These are phyloP conservation scores for Archips crataeganus DNA, from an alignment of 2,888 invertebrate species.

Conservation along the genomic window DNA sequence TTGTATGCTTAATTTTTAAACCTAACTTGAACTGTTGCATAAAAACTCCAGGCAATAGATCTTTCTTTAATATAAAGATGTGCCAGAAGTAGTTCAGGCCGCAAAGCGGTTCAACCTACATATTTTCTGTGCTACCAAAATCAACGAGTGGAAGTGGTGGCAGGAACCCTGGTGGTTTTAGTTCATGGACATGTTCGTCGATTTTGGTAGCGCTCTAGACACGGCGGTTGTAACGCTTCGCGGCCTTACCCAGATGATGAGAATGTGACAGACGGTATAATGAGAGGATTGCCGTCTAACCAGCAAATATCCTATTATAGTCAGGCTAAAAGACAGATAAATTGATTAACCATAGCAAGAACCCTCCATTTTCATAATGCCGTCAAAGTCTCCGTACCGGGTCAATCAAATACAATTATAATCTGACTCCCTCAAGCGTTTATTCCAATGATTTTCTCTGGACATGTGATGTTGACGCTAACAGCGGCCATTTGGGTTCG, in stretches of 20 bases:
- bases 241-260: neutral
- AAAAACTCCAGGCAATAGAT: neutral
- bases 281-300: neutral
- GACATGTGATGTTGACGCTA: slow-evolving; percentile 35
- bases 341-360: slow-evolving; percentile 40
- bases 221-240: too few relatives aligned
- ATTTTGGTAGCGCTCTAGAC: too few relatives aligned
- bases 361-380: slow-evolving; percentile 40
- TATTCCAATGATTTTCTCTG: slow-evolving; percentile 35
- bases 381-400: slow-evolving; percentile 30
- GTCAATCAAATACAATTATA: slow-evolving; percentile 43
- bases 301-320: slow-evolving; percentile 25
- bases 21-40: neutral
- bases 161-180: too few relatives aligned
- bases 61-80: neutral
- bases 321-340: slow-evolving; percentile 23
- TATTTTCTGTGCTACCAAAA: too few relatives aligned
- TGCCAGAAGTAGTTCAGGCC: neutral
- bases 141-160: too few relatives aligned
- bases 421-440: slow-evolving; percentile 29
- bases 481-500: slow-evolving; percentile 37
- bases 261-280: slow-evolving; percentile 2
- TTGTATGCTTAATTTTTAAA: too few relatives aligned
- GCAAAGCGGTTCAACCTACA: too few relatives aligned
- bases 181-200: too few relatives aligned